These are phyloP conservation scores for Meteorus colon DNA, from an alignment of 2,888 invertebrate species.

Conservation along the genomic window DNA sequence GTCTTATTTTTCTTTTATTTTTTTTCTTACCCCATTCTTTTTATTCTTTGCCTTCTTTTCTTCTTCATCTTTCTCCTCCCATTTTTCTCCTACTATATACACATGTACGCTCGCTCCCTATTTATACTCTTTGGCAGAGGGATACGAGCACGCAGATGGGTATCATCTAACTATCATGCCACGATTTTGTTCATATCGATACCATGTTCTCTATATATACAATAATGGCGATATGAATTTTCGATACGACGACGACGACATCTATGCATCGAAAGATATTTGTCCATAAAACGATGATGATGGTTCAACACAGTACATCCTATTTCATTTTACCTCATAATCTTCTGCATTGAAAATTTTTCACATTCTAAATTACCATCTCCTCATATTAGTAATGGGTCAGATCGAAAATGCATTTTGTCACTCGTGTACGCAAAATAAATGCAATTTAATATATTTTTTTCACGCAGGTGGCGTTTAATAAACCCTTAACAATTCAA, in stretches of 20 bases:
- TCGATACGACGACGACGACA: constrained; percentile 11
- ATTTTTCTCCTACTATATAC: not conserved
- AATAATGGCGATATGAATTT: constrained; percentile 25
- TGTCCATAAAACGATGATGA: constrained; percentile 20
- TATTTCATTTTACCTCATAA: too few species aligned
- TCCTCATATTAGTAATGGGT: too few species aligned
- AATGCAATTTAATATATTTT: too few species aligned
- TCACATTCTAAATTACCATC: too few species aligned
- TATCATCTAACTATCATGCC: constrained; percentile 25
- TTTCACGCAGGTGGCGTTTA: too few species aligned
- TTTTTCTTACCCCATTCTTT: constrained; percentile 1
- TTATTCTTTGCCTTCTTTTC: not conserved
- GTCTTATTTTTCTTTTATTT: constrained; percentile 15
- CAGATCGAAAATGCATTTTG: too few species aligned
- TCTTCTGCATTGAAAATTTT: too few species aligned
- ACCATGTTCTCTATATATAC: constrained; percentile 9
- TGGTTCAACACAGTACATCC: too few species aligned
- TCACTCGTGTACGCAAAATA: too few species aligned
- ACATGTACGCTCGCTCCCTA: constrained; percentile 6
- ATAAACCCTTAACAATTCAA: too few species aligned
- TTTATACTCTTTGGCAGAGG: constrained; percentile 14
- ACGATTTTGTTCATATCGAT: constrained; percentile 19
- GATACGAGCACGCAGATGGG: not conserved
- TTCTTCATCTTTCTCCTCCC: constrained; percentile 18
- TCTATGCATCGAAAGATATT: constrained; percentile 9